Percentiles rank a stretch among this genome's conserved stretches.
Evolutionary conservation across 1,140 invertebrate genomes (phyloP).

Genomic region (Drosophila nasuta): DNA sequence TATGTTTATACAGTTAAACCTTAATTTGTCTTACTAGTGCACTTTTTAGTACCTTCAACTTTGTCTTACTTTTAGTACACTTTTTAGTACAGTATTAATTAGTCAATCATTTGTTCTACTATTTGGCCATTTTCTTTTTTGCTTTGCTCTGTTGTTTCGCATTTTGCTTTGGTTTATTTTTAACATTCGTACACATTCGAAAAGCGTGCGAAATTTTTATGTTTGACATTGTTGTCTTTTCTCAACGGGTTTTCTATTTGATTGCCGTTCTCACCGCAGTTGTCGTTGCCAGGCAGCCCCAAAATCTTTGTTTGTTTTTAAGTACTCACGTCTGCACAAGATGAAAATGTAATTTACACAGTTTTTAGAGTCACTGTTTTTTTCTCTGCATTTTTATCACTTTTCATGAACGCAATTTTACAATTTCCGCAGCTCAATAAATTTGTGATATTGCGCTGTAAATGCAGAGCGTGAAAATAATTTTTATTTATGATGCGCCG

Average conservation of each 20-base stretch:
- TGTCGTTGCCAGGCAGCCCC: conserved; percentile 32
- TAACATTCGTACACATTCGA: conserved; percentile 48
- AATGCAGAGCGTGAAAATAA: conserved; percentile 21
- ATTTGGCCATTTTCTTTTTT: conserved; percentile 33
- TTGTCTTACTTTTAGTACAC: no score
- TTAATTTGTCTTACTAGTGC: no score
- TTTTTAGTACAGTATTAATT: background rate
- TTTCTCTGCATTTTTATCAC: background rate
- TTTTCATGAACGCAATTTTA: background rate
- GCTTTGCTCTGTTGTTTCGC: conserved; percentile 64
- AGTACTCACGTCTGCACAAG: background rate
- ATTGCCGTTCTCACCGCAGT: conserved; percentile 19
- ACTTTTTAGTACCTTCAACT: no score
- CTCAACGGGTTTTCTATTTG: conserved; percentile 7
- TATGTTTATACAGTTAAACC: no score
- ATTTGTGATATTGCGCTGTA: conserved; percentile 30
- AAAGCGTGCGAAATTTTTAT: conserved; percentile 45
- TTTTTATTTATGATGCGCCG: background rate
- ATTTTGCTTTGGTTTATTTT: conserved; percentile 68
- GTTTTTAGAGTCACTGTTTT: background rate
- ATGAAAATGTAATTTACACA: background rate
- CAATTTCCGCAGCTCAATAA: conserved; percentile 23
- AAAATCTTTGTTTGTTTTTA: conserved; percentile 15
- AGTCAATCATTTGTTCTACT: background rate
- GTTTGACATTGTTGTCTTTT: conserved; percentile 37